Conservation (phyloP, 2,797 vertebrate species). For the Cyprinella venusta region DNA sequence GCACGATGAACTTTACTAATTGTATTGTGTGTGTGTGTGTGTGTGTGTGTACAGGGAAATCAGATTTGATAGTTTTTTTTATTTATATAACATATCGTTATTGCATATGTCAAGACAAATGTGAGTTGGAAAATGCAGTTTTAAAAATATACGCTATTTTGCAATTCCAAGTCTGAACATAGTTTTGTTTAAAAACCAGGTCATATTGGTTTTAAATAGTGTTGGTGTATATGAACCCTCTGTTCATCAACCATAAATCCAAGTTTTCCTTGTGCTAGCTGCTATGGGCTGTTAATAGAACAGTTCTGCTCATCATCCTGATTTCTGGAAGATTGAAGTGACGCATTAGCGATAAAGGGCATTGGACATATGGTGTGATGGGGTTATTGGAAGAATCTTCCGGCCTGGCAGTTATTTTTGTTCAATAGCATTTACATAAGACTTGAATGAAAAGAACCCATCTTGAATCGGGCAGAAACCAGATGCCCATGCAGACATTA, state of each 20-base stretch:
- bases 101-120: background rate
- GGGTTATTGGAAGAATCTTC: constrained; percentile 21
- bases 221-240: background rate
- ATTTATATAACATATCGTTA: background rate
- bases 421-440: constrained; percentile 55
- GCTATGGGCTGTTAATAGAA: background rate
- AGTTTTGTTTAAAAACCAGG: too few species aligned
- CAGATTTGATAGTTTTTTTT: background rate
- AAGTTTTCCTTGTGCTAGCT: background rate
- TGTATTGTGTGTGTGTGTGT: background rate
- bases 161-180: background rate
- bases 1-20: background rate
- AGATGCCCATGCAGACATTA: constrained; percentile 57
- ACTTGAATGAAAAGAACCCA: constrained; percentile 48
- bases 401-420: constrained; percentile 52
- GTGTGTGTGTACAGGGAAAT: background rate
- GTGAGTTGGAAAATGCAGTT: background rate
- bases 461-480: constrained; percentile 54
- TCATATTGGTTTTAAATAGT: background rate
- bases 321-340: constrained; percentile 13
- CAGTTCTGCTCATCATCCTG: background rate
- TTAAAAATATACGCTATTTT: background rate
- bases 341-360: constrained; percentile 8
- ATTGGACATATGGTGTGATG: constrained; percentile 22
- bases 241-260: background rate